phyloP scores from a whole-genome alignment of 2,888 invertebrate genomes.

The Sarcophaga caerulescens region DNA sequence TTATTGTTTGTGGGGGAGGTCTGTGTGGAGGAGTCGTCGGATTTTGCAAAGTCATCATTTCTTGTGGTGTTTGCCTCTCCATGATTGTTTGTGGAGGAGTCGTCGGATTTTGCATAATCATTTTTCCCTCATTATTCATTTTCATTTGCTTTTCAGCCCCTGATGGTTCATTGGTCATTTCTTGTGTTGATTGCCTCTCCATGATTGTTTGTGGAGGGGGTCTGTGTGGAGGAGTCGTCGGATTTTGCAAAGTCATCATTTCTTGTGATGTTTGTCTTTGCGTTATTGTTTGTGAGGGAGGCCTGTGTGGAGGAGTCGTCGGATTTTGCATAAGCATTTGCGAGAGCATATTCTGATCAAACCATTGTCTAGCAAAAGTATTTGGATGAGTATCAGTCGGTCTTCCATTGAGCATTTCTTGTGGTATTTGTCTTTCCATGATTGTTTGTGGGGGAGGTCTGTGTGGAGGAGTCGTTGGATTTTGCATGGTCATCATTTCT shows the following conservation, averaged over 20 bases:
- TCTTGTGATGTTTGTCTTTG: no score
- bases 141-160: conserved; percentile 9
- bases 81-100: neutral
- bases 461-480: no score
- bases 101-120: neutral
- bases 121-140: conserved; percentile 37
- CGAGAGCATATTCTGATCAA: conserved; percentile 42
- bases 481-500: no score
- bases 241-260: no score
- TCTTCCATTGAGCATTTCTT: neutral
- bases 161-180: conserved; percentile 6
- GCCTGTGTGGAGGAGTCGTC: no score
- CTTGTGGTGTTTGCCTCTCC: conserved; percentile 15
- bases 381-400: neutral
- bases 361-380: conserved; percentile 30
- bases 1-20: neutral
- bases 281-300: no score
- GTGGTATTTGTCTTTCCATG: neutral
- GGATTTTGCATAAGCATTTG: neutral
- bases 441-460: no score
- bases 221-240: no score
- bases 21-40: neutral
- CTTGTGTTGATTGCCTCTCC: no score
- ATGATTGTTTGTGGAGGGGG: no score
- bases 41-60: no score